Percentiles rank a stretch among this genome's conserved stretches.
Evolutionary conservation across 2,888 invertebrate species (phyloP).

Genomic region (Leptinotarsa peninsularis): DNA sequence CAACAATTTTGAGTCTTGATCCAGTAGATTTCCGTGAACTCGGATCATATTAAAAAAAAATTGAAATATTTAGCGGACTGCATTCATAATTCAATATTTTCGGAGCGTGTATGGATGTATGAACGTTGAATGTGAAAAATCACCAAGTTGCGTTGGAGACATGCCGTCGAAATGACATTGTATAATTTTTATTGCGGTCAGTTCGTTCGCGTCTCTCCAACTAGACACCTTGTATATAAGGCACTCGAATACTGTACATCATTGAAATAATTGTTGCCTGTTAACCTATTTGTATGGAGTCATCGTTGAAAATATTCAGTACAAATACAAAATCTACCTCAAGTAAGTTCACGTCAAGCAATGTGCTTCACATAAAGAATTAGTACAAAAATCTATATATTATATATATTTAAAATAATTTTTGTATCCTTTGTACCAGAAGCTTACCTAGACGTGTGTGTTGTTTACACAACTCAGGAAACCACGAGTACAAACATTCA

Average conservation of each 20-base stretch:
- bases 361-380: conserved; percentile 48
- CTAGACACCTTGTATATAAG: conserved; percentile 51
- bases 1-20: background rate
- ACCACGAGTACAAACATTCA: conserved; percentile 51
- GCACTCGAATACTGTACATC: conserved; percentile 57
- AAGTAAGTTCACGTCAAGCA: conserved; percentile 50
- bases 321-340: conserved; percentile 62
- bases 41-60: background rate
- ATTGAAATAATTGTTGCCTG: conserved; percentile 57
- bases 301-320: conserved; percentile 52
- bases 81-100: conserved; percentile 43
- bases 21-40: background rate
- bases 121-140: conserved; percentile 44
- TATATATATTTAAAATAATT: conserved; percentile 54
- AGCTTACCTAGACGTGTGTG: conserved; percentile 55
- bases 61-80: conserved; percentile 25
- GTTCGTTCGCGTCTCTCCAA: conserved; percentile 26
- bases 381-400: conserved; percentile 54
- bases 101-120: conserved; percentile 47
- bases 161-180: background rate
- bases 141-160: conserved; percentile 21
- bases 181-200: background rate
- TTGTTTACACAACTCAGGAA: conserved; percentile 58
- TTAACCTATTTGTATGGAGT: conserved; percentile 52
- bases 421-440: conserved; percentile 53